Evolutionary conservation across 2,888 invertebrate genomes (phyloP).

Genomic region (Merodon equestris): DNA sequence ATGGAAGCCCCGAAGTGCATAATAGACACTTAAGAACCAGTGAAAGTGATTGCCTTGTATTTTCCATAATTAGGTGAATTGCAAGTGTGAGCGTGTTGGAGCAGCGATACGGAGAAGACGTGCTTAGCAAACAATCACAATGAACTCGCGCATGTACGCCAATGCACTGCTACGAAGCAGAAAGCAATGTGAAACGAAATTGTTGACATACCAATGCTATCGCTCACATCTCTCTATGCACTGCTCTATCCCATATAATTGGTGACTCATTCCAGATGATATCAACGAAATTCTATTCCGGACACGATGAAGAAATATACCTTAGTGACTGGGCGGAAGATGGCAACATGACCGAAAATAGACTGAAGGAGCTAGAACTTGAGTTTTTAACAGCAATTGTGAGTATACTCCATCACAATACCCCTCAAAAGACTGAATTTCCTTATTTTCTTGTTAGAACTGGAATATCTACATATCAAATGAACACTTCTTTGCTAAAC

Average conservation of each 20-base stretch:
- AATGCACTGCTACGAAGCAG: too few relatives aligned
- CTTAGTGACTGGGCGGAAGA: constrained; percentile 96
- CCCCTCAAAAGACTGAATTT: not conserved
- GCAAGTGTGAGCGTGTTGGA: too few relatives aligned
- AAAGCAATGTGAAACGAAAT: too few relatives aligned
- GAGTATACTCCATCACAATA: constrained; percentile 76
- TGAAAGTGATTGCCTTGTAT: constrained; percentile 63
- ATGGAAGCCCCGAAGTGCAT: constrained; percentile 37
- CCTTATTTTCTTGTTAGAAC: constrained; percentile 80
- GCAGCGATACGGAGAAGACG: too few relatives aligned
- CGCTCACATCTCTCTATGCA: not conserved
- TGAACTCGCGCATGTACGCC: too few relatives aligned
- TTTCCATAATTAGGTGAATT: too few relatives aligned
- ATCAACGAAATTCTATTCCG: constrained; percentile 97
- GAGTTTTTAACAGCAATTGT: constrained; percentile 95
- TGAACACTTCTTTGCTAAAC: constrained; percentile 86
- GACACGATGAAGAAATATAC: constrained; percentile 91
- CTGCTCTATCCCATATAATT: too few relatives aligned
- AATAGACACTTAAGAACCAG: constrained; percentile 19
- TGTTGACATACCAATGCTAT: too few relatives aligned
- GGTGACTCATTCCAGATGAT: constrained; percentile 86
- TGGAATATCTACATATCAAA: constrained; percentile 92
- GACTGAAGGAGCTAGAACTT: constrained; percentile 90
- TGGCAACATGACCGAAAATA: constrained; percentile 85
- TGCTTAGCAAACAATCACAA: too few relatives aligned